Percentiles rank a stretch among this genome's conserved stretches.
These are phyloP conservation scores for Hemibagrus wyckioides DNA, from an alignment of 2,113 vertebrate species.

Conservation along the genomic window DNA sequence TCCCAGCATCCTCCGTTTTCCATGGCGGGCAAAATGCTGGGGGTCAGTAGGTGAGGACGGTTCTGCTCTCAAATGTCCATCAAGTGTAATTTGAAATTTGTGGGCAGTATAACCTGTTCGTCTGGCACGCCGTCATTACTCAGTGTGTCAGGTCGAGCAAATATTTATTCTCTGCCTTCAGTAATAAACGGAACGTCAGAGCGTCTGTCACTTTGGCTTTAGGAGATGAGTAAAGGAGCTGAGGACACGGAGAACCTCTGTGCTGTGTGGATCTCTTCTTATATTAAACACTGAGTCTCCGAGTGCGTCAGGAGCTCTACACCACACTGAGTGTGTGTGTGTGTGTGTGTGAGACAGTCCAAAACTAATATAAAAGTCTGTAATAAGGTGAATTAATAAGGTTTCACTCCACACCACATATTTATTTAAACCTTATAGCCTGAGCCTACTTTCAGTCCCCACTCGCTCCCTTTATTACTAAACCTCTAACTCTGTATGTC, in stretches of 20 bases:
- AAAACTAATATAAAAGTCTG: slow-evolving; percentile 42
- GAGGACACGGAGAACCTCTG: slow-evolving; percentile 24
- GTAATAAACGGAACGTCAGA: slow-evolving; percentile 70
- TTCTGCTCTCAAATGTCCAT: slow-evolving; percentile 3
- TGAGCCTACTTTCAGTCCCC: neutral
- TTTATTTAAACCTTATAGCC: neutral
- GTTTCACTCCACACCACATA: neutral
- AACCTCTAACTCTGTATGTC: neutral
- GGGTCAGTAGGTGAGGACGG: neutral
- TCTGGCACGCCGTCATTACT: slow-evolving; percentile 60
- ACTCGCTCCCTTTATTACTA: neutral
- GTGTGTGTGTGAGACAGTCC: slow-evolving; percentile 34
- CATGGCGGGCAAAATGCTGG: neutral
- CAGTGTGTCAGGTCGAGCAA: slow-evolving; percentile 66
- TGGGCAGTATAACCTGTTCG: slow-evolving; percentile 53
- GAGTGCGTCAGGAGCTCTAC: slow-evolving; percentile 4
- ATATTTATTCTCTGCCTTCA: slow-evolving; percentile 72
- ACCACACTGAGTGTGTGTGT: neutral
- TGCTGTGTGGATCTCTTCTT: slow-evolving; percentile 22
- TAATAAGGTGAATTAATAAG: slow-evolving; percentile 50
- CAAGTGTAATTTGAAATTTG: slow-evolving; percentile 52
- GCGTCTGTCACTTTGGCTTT: slow-evolving; percentile 68
- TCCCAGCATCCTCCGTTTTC: neutral
- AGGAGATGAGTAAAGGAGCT: slow-evolving; percentile 45
- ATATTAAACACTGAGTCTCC: neutral